These are phyloP conservation scores for Otis tarda DNA, from an alignment of 2,113 vertebrate genomes.

Conservation along the genomic window DNA sequence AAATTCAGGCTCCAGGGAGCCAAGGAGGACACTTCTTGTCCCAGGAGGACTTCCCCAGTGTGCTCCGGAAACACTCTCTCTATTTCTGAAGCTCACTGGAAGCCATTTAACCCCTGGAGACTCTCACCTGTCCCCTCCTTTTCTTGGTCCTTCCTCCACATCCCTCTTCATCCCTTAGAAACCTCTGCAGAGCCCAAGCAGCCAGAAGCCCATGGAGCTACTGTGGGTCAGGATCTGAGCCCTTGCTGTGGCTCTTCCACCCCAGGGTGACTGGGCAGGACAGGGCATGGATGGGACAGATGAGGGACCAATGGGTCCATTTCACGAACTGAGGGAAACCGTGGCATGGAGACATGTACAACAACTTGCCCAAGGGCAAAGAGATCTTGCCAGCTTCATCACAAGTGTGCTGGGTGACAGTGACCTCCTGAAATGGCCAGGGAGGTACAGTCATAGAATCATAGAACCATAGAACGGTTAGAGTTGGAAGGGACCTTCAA, in stretches of 20 bases:
- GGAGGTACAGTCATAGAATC: neutral
- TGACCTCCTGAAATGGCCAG: neutral
- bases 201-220: neutral
- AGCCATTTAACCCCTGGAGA: neutral
- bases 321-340: neutral
- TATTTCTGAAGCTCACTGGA: neutral
- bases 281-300: neutral
- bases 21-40: neutral
- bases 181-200: neutral
- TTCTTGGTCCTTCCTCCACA: neutral
- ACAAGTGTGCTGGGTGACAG: fast-evolving
- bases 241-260: neutral
- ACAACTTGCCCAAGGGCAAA: neutral
- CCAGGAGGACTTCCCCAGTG: neutral
- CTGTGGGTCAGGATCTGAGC: neutral
- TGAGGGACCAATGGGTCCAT: neutral
- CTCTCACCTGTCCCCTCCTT: neutral
- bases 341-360: neutral
- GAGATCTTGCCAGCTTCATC: neutral
- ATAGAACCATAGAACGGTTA: no score
- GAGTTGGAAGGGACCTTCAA: no score
- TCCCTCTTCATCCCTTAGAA: neutral
- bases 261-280: neutral
- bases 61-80: neutral
- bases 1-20: neutral